Conservation (phyloP, 2,797 vertebrate genomes). For the Ammospiza maritima region DNA sequence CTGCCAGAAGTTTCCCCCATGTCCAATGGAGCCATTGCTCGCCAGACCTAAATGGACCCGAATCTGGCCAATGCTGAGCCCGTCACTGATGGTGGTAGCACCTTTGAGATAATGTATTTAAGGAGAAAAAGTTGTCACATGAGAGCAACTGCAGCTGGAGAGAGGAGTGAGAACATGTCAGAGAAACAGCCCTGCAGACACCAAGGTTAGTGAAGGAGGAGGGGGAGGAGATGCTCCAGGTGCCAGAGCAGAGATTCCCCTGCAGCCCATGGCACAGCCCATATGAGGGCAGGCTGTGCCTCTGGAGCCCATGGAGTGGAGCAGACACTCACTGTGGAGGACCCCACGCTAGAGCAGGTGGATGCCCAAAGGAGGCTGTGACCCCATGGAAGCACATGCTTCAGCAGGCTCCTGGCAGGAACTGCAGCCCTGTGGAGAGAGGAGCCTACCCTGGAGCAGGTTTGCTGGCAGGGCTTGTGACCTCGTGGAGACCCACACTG, state of each 20-base stretch:
- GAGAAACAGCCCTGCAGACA: not conserved
- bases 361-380: not conserved
- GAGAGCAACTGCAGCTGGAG: not conserved
- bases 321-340: not conserved
- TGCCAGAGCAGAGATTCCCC: not conserved
- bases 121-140: not conserved
- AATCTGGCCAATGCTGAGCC: not conserved
- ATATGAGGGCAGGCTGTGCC: not conserved
- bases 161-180: not conserved
- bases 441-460: not conserved
- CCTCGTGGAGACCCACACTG: not conserved
- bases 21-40: not conserved
- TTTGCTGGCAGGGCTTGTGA: not conserved
- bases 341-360: accelerated
- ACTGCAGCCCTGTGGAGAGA: not conserved
- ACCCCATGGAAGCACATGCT: not conserved
- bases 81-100: not conserved
- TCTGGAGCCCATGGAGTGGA: not conserved
- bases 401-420: not conserved
- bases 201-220: not conserved
- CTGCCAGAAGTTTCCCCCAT: not conserved
- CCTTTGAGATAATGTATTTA: not conserved
- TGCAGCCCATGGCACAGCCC: not conserved
- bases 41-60: not conserved
- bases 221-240: not conserved